Evolutionary conservation across 1,140 invertebrate species (phyloP), one percentile per base, ranked within the genome.

Genomic region (Drosophila erecta): DNA sequence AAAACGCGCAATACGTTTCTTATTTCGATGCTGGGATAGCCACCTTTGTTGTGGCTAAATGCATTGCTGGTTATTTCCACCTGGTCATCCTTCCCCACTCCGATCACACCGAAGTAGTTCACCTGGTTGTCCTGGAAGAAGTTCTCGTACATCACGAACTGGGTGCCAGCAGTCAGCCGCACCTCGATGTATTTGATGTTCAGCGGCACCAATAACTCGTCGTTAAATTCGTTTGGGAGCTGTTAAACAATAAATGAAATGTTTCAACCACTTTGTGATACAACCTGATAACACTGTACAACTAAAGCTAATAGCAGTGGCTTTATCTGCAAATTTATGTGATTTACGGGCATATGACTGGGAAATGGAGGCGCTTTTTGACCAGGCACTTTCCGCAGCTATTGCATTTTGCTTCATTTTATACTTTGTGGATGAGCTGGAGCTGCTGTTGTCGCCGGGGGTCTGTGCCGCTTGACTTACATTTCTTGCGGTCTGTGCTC

Each of bases 11-110:
- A 33, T 1, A 80, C 65, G n/a, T 76, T 71, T 0, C 51, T 15
- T 6, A 92, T 81, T 27, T 71, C 50, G 6, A 92, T 84, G 10
- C 90, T 87, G 4, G 91, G 91, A 84, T 62, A 91, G 4, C 89
- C 89, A 5, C 50, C 91, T 11, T 49, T 41, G 64, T 92, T 92
- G 17, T 78, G 72, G 0, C 35, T 38, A 49, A 92, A 92, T 4
- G 89, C 78, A 55, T 81, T 61, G 0, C 53, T 49, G 24, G 71
- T 56, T 0, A 92, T 24, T 43, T 92, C 91, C 27, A 90, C 81
- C 49, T 81, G 77, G 40, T 80, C 85, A 14, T 70, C 57, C 7
- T 61, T 60, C 20, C 35, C 11, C 10, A 54, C 57, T 0, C 91
- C 90, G 20, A 67, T 74, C 6, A 92, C 47, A 0, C 60, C 62